Base-by-base conservation (phyloP, 2,113 vertebrate genomes). In the Vulpes ferrilata region DNA sequence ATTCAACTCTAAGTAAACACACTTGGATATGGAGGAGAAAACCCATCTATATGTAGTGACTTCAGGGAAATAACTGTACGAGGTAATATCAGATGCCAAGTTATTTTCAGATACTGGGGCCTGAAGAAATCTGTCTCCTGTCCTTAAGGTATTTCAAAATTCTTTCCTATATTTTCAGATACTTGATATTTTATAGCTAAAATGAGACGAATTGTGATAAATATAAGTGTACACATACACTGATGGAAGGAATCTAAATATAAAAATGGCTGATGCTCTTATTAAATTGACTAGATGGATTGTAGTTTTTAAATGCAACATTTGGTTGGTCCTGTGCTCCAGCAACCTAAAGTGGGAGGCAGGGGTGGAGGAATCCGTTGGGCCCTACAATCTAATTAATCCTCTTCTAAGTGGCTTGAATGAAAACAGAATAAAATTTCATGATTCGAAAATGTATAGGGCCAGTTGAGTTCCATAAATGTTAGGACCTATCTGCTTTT, bases 81-180 rank as follows among this genome's bases (percentile, higher is more conserved):
- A 93, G 55, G 25, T 38, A 59, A 76, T 59, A 84, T 59, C 51
- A 93, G 22, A 76, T 92, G 51, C 1, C 53, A 84, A 92, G 43
- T 57, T 57, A 97, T 91, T 96, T 93, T 94, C 30, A 86, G 30
- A 83, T 85, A 86, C 7, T 73, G 16, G 35, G 74, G 27, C 83
- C 83, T 95, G 9, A 79, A 53, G 51, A 96, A 89, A 81, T 2
- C 4, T 57, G 11, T 55, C 90, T 88, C 7, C 6, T 93, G 25
- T 48, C 64, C 51, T 84, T 62, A 80, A 86, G 32, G 7, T 16
- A 17, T 87, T 83, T 89, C 1, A 27, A 92, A 90, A 43, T 55
- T 15, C 11, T 64, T 87, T 94, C 48, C 10, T n/a, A 43, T 67
- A 65, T 57, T 67, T 95, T 90, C 19, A 67, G 27, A 71, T 83